A percentile compares a stretch with the other conserved stretches of the same genome.
These are phyloP conservation scores for Tortrix viridana DNA, from an alignment of 2,888 invertebrate species.

Conservation along the genomic window DNA sequence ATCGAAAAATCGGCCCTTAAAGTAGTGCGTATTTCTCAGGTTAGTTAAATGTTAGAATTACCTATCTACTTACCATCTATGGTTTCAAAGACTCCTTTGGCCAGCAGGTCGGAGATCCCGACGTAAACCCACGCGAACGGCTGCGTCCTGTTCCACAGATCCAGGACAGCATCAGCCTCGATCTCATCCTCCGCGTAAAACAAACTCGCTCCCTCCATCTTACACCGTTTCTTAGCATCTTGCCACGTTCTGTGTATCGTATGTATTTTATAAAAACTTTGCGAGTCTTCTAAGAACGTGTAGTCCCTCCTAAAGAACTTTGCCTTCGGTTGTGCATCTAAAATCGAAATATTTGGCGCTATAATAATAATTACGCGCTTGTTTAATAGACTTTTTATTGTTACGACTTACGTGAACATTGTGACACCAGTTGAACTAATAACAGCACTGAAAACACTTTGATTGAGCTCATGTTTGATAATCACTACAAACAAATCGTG, in stretches of 20 bases:
- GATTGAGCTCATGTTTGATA: constrained; percentile 39
- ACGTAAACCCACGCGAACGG: constrained; percentile 50
- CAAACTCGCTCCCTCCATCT: constrained; percentile 43
- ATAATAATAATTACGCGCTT: constrained; percentile 10
- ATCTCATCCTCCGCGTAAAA: constrained; percentile 41
- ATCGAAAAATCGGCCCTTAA: no score
- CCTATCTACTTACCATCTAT: constrained; percentile 56
- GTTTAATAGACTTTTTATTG: neutral
- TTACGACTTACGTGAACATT: constrained; percentile 43
- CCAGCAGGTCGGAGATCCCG: constrained; percentile 58
- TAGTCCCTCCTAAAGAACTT: constrained; percentile 45
- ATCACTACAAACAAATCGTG: constrained; percentile 33
- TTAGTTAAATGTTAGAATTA: no score
- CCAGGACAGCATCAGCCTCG: constrained; percentile 39
- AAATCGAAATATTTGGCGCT: constrained; percentile 40
- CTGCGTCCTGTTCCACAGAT: constrained; percentile 39
- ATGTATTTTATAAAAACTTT: constrained; percentile 45
- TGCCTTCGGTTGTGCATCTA: constrained; percentile 53
- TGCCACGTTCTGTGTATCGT: constrained; percentile 41
- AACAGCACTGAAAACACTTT: constrained; percentile 40
- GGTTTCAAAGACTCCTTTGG: constrained; percentile 61
- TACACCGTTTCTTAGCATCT: constrained; percentile 41
- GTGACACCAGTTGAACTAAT: constrained; percentile 37
- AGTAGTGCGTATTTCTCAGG: no score
- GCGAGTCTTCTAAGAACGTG: constrained; percentile 37